phyloP scores from a whole-genome alignment of 2,888 invertebrate species.

The Dynastes grantii region DNA sequence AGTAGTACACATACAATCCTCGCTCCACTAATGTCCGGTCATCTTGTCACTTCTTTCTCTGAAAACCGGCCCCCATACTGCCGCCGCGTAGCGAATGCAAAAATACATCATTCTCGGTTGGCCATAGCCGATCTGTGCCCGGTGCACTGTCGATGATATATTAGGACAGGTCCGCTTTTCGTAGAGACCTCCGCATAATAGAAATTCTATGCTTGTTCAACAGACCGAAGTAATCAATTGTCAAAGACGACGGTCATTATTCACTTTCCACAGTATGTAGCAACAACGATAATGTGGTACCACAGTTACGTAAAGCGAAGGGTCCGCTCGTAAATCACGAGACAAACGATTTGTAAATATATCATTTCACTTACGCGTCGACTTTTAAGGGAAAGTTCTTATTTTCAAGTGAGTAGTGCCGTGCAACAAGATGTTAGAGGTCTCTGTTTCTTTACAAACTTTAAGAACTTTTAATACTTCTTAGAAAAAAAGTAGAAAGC shows the following conservation, averaged over 20 bases:
- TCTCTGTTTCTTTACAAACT: too few species aligned
- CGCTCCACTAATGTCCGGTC: slow-evolving; percentile 65
- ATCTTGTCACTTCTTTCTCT: slow-evolving; percentile 63
- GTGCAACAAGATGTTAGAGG: not conserved
- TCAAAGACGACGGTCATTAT: slow-evolving; percentile 65
- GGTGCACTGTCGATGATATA: slow-evolving; percentile 66
- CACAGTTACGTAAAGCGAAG: slow-evolving; percentile 38
- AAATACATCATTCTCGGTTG: slow-evolving; percentile 68
- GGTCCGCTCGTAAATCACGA: slow-evolving; percentile 14
- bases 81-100: slow-evolving; percentile 67
- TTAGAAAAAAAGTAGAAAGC: too few species aligned
- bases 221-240: slow-evolving; percentile 67
- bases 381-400: slow-evolving; percentile 1
- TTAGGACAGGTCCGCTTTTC: slow-evolving; percentile 63
- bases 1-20: slow-evolving; percentile 46
- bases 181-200: slow-evolving; percentile 60
- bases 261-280: slow-evolving; percentile 57
- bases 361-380: not conserved
- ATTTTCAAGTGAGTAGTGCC: not conserved
- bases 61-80: slow-evolving; percentile 56
- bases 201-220: slow-evolving; percentile 62
- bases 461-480: too few species aligned
- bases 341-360: slow-evolving; percentile 35
- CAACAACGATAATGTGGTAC: slow-evolving; percentile 46
- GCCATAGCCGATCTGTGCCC: slow-evolving; percentile 64